Conservation (phyloP, 1,140 invertebrate species). For the Rhyzopertha dominica region DNA sequence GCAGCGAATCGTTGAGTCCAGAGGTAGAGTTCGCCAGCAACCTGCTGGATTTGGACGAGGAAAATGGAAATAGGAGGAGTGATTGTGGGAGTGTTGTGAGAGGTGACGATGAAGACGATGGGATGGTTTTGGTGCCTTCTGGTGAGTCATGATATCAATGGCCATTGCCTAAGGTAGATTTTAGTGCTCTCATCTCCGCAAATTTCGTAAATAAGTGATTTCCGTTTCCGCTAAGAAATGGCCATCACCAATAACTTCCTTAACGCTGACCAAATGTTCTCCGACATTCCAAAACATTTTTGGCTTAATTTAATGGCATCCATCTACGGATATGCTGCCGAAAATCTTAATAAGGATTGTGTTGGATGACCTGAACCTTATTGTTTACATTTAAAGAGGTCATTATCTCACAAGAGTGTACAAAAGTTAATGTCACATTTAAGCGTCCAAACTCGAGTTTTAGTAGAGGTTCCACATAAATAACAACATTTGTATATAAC, state of each 20-base stretch:
- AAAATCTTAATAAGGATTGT: too few relatives aligned
- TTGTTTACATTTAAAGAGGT: too few relatives aligned
- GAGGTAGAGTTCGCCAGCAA: conserved; percentile 2
- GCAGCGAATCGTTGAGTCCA: conserved; percentile 5
- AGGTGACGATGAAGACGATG: conserved; percentile 30
- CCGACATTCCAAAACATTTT: background rate
- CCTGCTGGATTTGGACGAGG: conserved; percentile 7
- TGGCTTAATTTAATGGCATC: background rate
- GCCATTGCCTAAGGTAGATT: background rate
- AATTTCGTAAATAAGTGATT: background rate
- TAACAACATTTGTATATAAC: too few relatives aligned
- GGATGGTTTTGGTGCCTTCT: conserved; percentile 38
- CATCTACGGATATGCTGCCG: background rate
- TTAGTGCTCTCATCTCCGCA: too few relatives aligned
- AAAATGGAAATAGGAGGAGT: conserved; percentile 10
- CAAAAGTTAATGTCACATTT: too few relatives aligned
- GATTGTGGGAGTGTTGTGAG: conserved; percentile 17
- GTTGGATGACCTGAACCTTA: too few relatives aligned
- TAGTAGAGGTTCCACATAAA: too few relatives aligned
- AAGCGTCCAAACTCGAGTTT: too few relatives aligned
- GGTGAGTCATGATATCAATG: conserved; percentile 22
- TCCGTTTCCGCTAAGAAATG: background rate
- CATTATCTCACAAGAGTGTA: too few relatives aligned
- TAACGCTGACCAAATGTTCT: background rate
- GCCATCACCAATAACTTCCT: background rate